Conservation (phyloP, 92 coral and sea anemone species). For the Zoanthus solanderi region DNA sequence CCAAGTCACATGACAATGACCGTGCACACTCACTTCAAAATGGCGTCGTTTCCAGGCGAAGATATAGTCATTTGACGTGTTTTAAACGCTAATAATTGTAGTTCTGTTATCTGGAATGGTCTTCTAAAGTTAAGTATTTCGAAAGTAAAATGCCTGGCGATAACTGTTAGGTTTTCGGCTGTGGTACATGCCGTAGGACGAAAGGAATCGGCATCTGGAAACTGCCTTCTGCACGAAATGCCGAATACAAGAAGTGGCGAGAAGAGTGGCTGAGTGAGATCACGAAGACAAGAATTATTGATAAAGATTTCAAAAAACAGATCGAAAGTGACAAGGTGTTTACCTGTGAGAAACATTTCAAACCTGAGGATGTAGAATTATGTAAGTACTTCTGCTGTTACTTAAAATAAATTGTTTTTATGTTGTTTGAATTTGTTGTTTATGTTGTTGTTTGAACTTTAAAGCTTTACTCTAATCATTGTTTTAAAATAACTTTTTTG, state of each 20-base stretch:
- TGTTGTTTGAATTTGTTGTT: neutral
- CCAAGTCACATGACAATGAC: no score
- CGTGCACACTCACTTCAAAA: no score
- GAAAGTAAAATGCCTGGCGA: slow-evolving; percentile 54
- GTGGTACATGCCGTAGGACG: slow-evolving; percentile 53
- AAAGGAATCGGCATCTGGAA: slow-evolving; percentile 47
- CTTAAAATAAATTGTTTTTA: neutral
- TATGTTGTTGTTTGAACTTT: neutral
- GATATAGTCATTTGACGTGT: no score
- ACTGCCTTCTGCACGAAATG: slow-evolving; percentile 54
- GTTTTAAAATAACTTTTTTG: neutral
- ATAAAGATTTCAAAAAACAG: slow-evolving; percentile 56
- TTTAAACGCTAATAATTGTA: no score
- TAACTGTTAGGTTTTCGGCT: slow-evolving; percentile 51
- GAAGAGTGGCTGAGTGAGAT: slow-evolving; percentile 56
- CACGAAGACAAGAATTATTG: slow-evolving; percentile 47
- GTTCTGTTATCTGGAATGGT: no score
- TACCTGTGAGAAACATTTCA: neutral
- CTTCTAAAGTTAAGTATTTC: slow-evolving; percentile 5
- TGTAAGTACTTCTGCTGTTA: slow-evolving; percentile 38
- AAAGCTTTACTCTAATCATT: neutral
- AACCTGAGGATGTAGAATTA: slow-evolving; percentile 51
- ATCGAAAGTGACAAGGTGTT: slow-evolving; percentile 44
- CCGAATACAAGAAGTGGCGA: slow-evolving; percentile 53
- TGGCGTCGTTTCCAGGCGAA: neutral